Percentiles rank a stretch among this genome's conserved stretches.
Conservation (phyloP, 2,113 vertebrate genomes). For the Notarius quadriscutis region DNA sequence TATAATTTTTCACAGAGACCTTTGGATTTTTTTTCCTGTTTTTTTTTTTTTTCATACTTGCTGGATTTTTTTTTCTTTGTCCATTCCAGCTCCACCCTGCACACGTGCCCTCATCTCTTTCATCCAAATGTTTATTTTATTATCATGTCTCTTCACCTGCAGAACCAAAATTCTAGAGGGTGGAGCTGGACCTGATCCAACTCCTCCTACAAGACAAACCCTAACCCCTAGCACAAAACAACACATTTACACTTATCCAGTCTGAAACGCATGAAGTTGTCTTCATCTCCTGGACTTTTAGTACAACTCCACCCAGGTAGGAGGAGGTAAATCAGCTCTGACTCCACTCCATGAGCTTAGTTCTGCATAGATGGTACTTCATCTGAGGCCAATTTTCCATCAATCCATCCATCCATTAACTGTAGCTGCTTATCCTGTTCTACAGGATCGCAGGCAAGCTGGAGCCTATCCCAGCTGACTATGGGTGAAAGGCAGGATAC, state of each 20-base stretch:
- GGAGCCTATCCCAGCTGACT: no score
- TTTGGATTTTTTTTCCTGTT: not conserved
- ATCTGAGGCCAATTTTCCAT: not conserved
- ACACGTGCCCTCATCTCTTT: not conserved
- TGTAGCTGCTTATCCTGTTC: no score
- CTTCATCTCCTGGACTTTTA: not conserved
- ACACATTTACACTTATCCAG: not conserved
- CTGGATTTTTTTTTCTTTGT: not conserved
- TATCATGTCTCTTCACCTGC: not conserved
- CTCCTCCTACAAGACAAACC: not conserved
- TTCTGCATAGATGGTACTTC: not conserved
- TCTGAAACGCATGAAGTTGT: not conserved
- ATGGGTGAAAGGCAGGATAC: no score
- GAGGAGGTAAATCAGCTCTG: not conserved
- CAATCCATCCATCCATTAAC: no score
- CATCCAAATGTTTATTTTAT: not conserved
- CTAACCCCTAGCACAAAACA: not conserved
- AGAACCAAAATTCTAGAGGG: not conserved
- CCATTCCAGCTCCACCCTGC: not conserved
- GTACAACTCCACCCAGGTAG: not conserved
- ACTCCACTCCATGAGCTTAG: not conserved
- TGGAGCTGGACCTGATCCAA: not conserved
- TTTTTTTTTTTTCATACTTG: not conserved
- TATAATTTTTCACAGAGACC: not conserved
- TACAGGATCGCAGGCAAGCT: no score